phyloP scores from a whole-genome alignment of 1,140 invertebrate species.

The Brachionus asplanchnoidis region DNA sequence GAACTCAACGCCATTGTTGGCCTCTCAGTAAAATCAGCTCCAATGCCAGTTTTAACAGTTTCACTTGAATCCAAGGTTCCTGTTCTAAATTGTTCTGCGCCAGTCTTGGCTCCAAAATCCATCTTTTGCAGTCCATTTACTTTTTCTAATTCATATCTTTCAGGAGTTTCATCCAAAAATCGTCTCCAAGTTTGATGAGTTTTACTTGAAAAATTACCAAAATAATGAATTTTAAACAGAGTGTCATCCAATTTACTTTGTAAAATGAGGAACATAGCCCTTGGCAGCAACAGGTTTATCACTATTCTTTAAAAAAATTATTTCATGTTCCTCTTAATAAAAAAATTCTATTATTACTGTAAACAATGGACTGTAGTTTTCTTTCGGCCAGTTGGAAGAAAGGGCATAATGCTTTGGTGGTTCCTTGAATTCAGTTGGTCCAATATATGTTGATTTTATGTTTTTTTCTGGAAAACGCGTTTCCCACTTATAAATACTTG shows the following conservation, averaged over 20 bases:
- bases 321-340: background rate
- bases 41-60: constrained; percentile 9
- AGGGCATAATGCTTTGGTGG: constrained; percentile 22
- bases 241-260: background rate
- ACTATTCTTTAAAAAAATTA: background rate
- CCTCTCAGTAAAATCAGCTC: constrained; percentile 10
- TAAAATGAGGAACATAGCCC: constrained; percentile 36
- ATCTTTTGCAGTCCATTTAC: background rate
- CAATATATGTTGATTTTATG: constrained; percentile 36
- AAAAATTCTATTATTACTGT: background rate
- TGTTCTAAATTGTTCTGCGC: background rate
- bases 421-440: constrained; percentile 18
- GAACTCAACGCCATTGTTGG: constrained; percentile 26
- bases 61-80: background rate
- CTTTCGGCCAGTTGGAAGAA: constrained; percentile 31
- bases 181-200: background rate
- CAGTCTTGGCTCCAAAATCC: constrained; percentile 27
- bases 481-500: constrained; percentile 37
- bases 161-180: constrained; percentile 12
- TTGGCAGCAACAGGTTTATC: constrained; percentile 25
- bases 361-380: constrained; percentile 26
- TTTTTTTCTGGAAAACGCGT: constrained; percentile 29
- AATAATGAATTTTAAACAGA: background rate
- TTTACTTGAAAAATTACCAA: background rate
- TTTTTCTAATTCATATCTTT: constrained; percentile 2